Evolutionary conservation across 2,113 vertebrate species (phyloP), one percentile per base, ranked within the genome.

Genomic region (Falcunculus frontatus): DNA sequence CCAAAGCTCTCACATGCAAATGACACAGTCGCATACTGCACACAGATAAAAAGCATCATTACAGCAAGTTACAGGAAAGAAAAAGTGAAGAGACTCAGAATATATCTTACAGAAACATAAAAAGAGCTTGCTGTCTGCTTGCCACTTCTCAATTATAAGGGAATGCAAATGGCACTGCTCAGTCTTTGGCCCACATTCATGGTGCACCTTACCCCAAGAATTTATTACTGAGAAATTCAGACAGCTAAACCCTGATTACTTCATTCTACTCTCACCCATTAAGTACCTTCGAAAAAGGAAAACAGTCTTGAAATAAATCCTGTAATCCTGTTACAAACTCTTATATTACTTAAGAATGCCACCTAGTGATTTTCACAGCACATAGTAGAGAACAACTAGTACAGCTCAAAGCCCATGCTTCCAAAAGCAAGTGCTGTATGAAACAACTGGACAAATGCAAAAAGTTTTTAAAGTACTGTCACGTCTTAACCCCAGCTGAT

Each of bases 321-420:
- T 20, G 10, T 35, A 78, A 65, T 3, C 3, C 39, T 49, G 9
- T 33, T 70, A 55, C 64, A 83, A 86, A n/a, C 7, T 44, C 15
- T 44, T 72, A 0, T 3, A 13, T 53, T 81, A 70, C 17, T 18
- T 72, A 68, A 82, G 65, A 39, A 47, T 84, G 95, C 89, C 95
- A 96, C 23, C 91, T 97, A 95, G 77, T 65, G 96, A 84, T 22
- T 27, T 44, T n/a, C 41, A 67, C 8, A 69, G 74, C 14, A 52
- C 4, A 11, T 6, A 62, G 13, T 8, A 41, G 7, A 0, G 21
- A 79, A 46, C 9, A 42, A 50, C 16, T 32, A 41, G 6, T 4
- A 55, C 15, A 88, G 42, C 32, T 69, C 50, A 73, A 47, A 87
- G 42, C 2, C 42, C n/a, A 10, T 25, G 37, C 21, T 67, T 80